Evolutionary conservation across 2,888 invertebrate species (phyloP), one percentile per base, ranked within the genome.

Genomic region (Lampropteryx suffumata): DNA sequence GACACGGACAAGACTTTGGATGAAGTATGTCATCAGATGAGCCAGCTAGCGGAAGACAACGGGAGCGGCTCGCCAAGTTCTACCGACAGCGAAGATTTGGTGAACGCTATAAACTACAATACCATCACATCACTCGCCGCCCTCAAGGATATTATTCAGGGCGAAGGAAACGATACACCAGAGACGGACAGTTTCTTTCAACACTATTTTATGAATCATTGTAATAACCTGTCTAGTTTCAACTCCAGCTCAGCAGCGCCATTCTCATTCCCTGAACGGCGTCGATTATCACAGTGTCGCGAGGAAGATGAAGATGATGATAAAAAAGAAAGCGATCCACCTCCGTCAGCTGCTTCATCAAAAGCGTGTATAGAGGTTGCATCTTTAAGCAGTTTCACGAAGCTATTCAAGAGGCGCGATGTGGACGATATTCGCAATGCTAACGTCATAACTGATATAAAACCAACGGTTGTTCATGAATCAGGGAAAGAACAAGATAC

Each of bases 251-350:
- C 84, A 3, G 76, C 70, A 53, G 73, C 83, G 36, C 79, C 92
- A 28, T 87, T 92, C 60, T 87, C 91, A 1, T 92, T 91, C 65
- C 85, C 88, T 47, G 93, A 92, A 64, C 89, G 93, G 3, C 89
- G 95, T 24, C 92, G 96, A 9, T 79, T 96, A 57, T 96, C 96
- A 2, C 95, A 96, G 79, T 96, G 96, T 75, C 92, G 94, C 53
- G 96, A 96, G 75, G 96, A 96, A 82, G 96, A 96, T 67, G 96
- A 96, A 74, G 95, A 95, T 44, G 95, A 95, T 60, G 92, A 81
- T 41, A 84, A 73, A 41, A 86, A 82, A 65, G 86, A 88, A 26
- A 54, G 50, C 28, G 71, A 78, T 47, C 65, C 67, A 27, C 57
- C 70, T 6, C 62, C 69, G 8, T 65, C 71, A 2, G 56, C 55